These are phyloP conservation scores for Pollimyrus isidori DNA, from an alignment of 2,113 vertebrate species.

Conservation along the genomic window DNA sequence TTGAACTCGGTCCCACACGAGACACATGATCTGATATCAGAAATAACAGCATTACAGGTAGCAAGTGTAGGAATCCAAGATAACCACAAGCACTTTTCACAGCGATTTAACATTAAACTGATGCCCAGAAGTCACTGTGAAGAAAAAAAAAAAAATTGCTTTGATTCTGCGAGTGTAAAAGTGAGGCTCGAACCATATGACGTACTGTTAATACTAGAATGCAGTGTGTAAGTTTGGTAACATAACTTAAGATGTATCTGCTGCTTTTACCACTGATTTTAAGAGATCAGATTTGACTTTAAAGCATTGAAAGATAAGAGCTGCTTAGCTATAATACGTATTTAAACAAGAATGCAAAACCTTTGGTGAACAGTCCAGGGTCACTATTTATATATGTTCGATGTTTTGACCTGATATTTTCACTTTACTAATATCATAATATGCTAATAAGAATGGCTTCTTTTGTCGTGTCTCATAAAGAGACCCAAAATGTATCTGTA, in stretches of 20 bases:
- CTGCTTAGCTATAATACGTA: neutral
- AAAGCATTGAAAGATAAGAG: neutral
- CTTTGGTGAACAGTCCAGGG: neutral
- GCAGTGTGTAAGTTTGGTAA: neutral
- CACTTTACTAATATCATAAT: neutral
- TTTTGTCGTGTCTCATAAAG: neutral
- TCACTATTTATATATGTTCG: neutral
- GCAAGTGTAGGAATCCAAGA: neutral
- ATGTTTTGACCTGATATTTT: neutral
- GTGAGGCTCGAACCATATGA: neutral
- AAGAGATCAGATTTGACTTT: neutral
- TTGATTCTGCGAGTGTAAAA: neutral
- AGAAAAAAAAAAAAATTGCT: neutral
- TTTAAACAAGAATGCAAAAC: neutral
- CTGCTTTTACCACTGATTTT: neutral
- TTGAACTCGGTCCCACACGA: constrained; percentile 11
- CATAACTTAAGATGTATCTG: neutral
- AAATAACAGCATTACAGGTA: neutral
- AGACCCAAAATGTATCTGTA: neutral
- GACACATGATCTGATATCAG: neutral
- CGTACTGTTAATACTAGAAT: neutral
- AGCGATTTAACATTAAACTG: neutral
- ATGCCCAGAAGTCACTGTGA: neutral
- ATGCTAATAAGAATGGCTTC: neutral
- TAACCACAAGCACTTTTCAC: neutral